These are phyloP conservation scores for Leptopilina boulardi DNA, from an alignment of 1,140 invertebrate species.

Conservation along the genomic window DNA sequence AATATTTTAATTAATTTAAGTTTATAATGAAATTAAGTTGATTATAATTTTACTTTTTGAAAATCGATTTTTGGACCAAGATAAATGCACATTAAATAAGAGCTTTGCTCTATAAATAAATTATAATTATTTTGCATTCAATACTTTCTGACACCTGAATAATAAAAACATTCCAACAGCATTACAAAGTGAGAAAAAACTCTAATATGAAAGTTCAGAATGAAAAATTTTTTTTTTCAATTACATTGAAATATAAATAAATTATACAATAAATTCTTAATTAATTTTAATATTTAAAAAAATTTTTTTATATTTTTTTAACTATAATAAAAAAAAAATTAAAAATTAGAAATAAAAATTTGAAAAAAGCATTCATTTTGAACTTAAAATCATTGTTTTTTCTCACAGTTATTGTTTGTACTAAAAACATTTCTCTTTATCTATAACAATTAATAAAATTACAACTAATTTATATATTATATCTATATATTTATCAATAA, in stretches of 20 bases:
- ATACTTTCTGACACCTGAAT: constrained; percentile 13
- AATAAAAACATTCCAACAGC: too few species aligned
- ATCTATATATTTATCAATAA: background rate
- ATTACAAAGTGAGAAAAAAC: too few species aligned
- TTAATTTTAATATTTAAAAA: too few species aligned
- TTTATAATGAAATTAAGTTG: background rate
- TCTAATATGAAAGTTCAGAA: too few species aligned
- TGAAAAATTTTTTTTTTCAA: too few species aligned
- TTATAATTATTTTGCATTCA: constrained; percentile 10
- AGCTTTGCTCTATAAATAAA: background rate
- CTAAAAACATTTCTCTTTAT: constrained; percentile 16
- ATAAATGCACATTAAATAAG: background rate
- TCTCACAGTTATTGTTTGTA: constrained; percentile 1
- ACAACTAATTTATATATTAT: too few species aligned
- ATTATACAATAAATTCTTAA: too few species aligned
- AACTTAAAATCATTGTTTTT: background rate
- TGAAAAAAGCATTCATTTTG: too few species aligned
- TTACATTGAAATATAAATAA: too few species aligned
- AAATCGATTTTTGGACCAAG: constrained; percentile 11
- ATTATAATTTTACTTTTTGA: background rate
- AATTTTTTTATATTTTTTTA: too few species aligned
- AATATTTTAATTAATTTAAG: background rate
- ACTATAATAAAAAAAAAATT: too few species aligned
- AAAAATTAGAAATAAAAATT: too few species aligned
- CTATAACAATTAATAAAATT: background rate